A percentile compares a stretch with the other conserved stretches of the same genome.
Conservation (phyloP, 2,888 invertebrate genomes). For the Gerris lacustris region DNA sequence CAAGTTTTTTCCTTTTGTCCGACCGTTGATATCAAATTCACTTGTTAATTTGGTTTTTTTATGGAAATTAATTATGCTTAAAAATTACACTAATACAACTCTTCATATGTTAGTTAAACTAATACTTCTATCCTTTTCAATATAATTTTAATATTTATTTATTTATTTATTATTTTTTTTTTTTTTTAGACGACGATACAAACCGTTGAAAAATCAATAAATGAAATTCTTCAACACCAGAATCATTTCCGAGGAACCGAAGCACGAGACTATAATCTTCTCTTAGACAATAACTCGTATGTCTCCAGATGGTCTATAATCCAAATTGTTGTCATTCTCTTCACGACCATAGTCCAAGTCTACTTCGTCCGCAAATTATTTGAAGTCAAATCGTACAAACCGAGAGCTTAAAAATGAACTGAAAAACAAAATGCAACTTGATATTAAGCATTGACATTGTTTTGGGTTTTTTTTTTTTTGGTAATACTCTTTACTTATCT, state of each 20-base stretch:
- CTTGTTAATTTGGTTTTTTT: too few relatives aligned
- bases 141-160: not conserved
- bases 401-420: not conserved
- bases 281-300: slow-evolving; percentile 70
- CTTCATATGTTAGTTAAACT: too few relatives aligned
- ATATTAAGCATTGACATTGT: too few relatives aligned
- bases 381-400: slow-evolving; percentile 47
- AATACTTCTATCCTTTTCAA: too few relatives aligned
- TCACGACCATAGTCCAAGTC: slow-evolving; percentile 67
- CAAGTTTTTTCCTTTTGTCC: too few relatives aligned
- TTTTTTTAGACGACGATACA: slow-evolving; percentile 54
- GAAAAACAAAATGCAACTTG: too few relatives aligned
- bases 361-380: slow-evolving; percentile 83
- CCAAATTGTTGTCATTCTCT: slow-evolving; percentile 70
- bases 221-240: slow-evolving; percentile 72
- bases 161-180: slow-evolving; percentile 31
- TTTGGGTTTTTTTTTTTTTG: too few relatives aligned
- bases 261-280: slow-evolving; percentile 66
- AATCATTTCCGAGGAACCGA: slow-evolving; percentile 68
- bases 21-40: too few relatives aligned
- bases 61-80: too few relatives aligned
- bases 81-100: too few relatives aligned
- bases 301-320: slow-evolving; percentile 80
- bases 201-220: slow-evolving; percentile 69
- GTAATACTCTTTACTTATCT: too few relatives aligned